Conservation (phyloP, 2,797 vertebrate genomes). For the Tiaroga cobitis region DNA sequence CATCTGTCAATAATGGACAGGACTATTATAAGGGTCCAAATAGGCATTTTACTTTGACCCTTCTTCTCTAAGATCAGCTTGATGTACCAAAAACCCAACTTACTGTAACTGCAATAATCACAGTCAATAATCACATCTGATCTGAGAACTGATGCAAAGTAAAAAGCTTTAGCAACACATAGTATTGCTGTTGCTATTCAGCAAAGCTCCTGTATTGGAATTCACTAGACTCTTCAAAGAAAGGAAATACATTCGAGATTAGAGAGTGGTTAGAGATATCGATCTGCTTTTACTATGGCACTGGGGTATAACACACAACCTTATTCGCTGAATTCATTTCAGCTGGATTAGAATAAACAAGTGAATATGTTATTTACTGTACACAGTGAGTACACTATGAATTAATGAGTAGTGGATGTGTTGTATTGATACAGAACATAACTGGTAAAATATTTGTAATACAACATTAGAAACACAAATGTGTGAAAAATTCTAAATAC, state of each 20-base stretch:
- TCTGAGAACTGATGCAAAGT: not conserved
- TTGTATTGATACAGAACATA: not conserved
- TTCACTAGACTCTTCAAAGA: conserved; percentile 21
- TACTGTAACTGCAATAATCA: not conserved
- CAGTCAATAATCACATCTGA: not conserved
- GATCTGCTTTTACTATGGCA: conserved; percentile 32
- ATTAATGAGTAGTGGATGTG: not conserved
- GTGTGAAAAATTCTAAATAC: not conserved
- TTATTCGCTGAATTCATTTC: conserved; percentile 9
- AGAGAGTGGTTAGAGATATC: conserved; percentile 39
- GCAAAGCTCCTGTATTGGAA: conserved; percentile 38
- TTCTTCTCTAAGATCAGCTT: not conserved
- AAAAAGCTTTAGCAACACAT: not conserved
- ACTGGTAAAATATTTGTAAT: not conserved
- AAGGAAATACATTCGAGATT: conserved; percentile 28
- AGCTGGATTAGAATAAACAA: not conserved
- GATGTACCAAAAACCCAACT: not conserved
- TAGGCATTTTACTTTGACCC: not conserved
- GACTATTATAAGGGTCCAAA: not conserved
- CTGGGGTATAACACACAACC: conserved; percentile 10
- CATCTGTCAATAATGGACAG: not conserved
- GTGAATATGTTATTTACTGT: not conserved
- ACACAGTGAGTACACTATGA: not conserved
- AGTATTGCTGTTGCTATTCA: not conserved
- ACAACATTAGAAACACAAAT: not conserved